Conservation (phyloP, 2,797 vertebrate genomes). For the Scomberomorus guttatus region DNA sequence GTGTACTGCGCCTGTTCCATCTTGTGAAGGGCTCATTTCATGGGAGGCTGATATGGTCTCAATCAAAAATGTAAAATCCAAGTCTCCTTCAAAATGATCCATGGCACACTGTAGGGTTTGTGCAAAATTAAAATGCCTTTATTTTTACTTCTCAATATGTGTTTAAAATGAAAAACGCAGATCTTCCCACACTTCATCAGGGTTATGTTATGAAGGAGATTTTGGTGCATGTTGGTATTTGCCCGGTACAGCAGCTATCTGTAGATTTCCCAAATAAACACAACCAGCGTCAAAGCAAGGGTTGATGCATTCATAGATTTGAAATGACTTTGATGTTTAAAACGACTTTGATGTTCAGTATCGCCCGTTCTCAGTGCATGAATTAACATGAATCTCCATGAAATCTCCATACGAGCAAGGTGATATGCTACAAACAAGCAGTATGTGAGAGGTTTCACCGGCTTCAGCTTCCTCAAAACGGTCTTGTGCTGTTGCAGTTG, state of each 20-base stretch:
- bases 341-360: conserved; percentile 52
- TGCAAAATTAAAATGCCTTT: no score
- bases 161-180: no score
- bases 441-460: conserved; percentile 34
- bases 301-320: conserved; percentile 48
- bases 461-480: conserved; percentile 10
- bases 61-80: no score
- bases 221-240: conserved; percentile 50
- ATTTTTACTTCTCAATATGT: no score
- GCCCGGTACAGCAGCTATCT: conserved; percentile 6
- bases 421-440: conserved; percentile 69
- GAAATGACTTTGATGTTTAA: conserved; percentile 37
- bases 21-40: no score
- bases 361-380: conserved; percentile 56
- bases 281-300: conserved; percentile 8
- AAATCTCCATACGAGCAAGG: conserved; percentile 65
- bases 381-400: conserved; percentile 66
- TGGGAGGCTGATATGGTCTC: no score
- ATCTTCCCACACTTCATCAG: no score
- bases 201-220: background rate
- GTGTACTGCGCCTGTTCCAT: no score
- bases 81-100: no score
- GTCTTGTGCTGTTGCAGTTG: conserved; percentile 25
- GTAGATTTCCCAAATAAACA: conserved; percentile 22
- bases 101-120: no score